Percentiles rank a stretch among this genome's conserved stretches.
phyloP scores from a whole-genome alignment of 92 coral and sea anemone genomes.

The Epizoanthus fatuus region DNA sequence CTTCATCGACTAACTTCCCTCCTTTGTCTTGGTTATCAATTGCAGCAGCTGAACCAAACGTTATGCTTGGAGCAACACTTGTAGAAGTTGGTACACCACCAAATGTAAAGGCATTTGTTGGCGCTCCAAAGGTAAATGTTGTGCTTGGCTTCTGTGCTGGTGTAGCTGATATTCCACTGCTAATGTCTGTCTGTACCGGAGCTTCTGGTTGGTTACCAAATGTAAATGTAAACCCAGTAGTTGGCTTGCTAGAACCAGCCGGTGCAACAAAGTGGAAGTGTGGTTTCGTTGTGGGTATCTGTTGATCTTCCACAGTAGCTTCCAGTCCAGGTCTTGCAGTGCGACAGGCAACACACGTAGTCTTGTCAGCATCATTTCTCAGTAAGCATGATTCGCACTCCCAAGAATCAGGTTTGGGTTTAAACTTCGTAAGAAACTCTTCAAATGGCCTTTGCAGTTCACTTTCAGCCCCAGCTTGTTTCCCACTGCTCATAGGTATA shows the following conservation, averaged over 20 bases:
- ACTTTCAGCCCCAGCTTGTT: background rate
- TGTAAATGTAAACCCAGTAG: conserved; percentile 15
- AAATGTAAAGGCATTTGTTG: background rate
- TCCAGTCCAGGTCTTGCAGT: conserved; percentile 58
- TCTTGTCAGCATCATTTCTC: conserved; percentile 50
- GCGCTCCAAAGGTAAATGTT: conserved; percentile 25
- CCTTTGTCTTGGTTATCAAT: background rate
- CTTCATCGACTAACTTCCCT: background rate
- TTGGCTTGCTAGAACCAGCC: background rate
- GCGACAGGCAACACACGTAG: conserved; percentile 72
- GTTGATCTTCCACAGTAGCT: background rate
- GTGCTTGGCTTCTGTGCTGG: conserved; percentile 1
- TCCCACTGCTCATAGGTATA: background rate
- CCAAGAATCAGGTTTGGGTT: conserved; percentile 73
- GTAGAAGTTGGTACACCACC: background rate
- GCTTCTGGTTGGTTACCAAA: conserved; percentile 1
- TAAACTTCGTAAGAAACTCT: conserved; percentile 35
- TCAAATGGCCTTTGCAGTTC: conserved; percentile 2
- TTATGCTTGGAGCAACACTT: background rate
- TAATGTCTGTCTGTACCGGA: background rate
- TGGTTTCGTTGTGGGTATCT: background rate
- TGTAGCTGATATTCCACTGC: background rate
- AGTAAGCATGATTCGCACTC: conserved; percentile 71
- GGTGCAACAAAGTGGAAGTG: conserved; percentile 21
- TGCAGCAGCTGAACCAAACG: conserved; percentile 20